Conservation (phyloP, 2,797 vertebrate species). For the Anguilla marmorata region DNA sequence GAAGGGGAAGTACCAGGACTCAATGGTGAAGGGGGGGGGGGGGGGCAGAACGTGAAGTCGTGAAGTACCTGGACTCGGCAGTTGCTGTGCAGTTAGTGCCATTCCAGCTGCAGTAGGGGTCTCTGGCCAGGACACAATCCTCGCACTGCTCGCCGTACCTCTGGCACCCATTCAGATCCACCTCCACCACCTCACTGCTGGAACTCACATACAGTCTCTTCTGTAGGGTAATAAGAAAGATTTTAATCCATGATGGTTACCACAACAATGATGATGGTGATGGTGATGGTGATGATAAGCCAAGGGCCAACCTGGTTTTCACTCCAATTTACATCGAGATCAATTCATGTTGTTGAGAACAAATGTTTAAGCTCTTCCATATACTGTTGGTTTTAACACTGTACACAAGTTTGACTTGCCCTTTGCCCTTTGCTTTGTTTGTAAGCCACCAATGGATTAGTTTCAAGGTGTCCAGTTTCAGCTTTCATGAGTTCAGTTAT, state of each 20-base stretch:
- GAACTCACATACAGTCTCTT: constrained; percentile 62
- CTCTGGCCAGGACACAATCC: constrained; percentile 62
- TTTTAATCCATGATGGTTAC: background rate
- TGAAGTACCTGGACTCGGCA: constrained; percentile 26
- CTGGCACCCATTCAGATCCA: constrained; percentile 60
- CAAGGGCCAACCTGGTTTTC: too few relatives aligned
- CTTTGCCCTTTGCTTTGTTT: too few relatives aligned
- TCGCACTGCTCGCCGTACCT: constrained; percentile 58
- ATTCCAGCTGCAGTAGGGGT: constrained; percentile 71
- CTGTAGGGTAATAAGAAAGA: constrained; percentile 47
- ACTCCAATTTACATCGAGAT: too few relatives aligned
- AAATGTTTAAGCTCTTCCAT: too few relatives aligned
- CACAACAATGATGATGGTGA: background rate
- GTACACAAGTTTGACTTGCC: too few relatives aligned
- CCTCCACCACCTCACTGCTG: constrained; percentile 57
- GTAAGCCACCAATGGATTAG: too few relatives aligned
- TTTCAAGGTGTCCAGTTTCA: too few relatives aligned
- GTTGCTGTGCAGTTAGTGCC: constrained; percentile 29
- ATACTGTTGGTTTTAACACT: too few relatives aligned
- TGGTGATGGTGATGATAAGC: background rate
- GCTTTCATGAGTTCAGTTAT: too few relatives aligned
- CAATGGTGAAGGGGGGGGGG: background rate
- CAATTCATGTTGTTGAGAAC: too few relatives aligned
- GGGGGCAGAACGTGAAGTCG: background rate
- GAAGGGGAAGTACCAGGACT: background rate